These are phyloP conservation scores for Seira ritae DNA, from an alignment of 2,888 invertebrate genomes.

Conservation along the genomic window DNA sequence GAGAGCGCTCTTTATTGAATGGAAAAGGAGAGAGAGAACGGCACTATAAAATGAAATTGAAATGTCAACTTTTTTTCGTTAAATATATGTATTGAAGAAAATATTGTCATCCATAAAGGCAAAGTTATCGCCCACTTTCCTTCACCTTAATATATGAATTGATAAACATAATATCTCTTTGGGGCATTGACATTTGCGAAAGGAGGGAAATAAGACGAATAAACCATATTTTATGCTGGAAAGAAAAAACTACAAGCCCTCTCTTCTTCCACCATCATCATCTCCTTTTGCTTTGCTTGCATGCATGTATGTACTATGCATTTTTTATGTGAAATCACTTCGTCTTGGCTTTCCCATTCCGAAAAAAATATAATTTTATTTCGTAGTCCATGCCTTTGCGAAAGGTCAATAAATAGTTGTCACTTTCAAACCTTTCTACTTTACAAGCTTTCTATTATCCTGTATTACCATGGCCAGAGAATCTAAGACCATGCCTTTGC, in stretches of 20 bases:
- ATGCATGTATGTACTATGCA: too few relatives aligned
- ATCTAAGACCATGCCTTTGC: conserved; percentile 38
- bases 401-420: conserved; percentile 62
- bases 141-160: conserved; percentile 23
- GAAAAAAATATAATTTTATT: conserved; percentile 40
- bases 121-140: conserved; percentile 17
- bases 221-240: background rate
- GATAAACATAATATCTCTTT: conserved; percentile 46
- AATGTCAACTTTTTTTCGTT: conserved; percentile 35
- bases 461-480: too few relatives aligned
- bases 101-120: conserved; percentile 12
- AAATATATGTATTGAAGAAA: background rate
- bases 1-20: too few relatives aligned
- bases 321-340: background rate
- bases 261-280: background rate
- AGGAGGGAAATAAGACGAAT: background rate
- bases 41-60: conserved; percentile 50
- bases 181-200: conserved; percentile 40
- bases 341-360: conserved; percentile 8
- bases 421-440: conserved; percentile 51
- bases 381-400: conserved; percentile 23
- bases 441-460: too few relatives aligned
- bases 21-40: too few relatives aligned
- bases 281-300: background rate
- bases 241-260: background rate